Percentiles rank a stretch among this genome's conserved stretches.
Conservation (phyloP, 2,888 invertebrate genomes). For the Resseliella maxima region DNA sequence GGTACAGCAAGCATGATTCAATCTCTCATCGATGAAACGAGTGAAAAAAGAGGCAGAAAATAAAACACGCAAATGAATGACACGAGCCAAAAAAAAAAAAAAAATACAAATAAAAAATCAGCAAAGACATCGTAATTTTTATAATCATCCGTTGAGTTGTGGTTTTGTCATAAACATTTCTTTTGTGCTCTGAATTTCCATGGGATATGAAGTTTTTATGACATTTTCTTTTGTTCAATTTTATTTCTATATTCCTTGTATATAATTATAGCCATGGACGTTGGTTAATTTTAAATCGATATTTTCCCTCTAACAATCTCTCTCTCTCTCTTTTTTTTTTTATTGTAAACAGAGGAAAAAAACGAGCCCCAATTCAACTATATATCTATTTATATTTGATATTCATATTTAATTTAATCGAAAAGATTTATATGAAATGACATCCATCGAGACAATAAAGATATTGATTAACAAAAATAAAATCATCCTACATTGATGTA, state of each 20-base stretch:
- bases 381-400: too few species aligned
- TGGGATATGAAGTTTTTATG: too few species aligned
- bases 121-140: neutral
- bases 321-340: too few species aligned
- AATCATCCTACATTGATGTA: neutral
- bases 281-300: too few species aligned
- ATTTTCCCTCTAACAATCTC: too few species aligned
- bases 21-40: neutral
- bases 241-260: too few species aligned
- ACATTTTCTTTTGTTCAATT: too few species aligned
- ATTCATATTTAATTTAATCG: too few species aligned
- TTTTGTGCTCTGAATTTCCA: neutral
- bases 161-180: neutral
- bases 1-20: neutral
- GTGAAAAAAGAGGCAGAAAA: neutral
- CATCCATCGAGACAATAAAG: neutral
- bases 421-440: neutral
- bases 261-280: too few species aligned
- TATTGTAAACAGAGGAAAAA: too few species aligned
- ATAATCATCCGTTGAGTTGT: neutral
- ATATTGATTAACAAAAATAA: neutral
- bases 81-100: conserved; percentile 29
- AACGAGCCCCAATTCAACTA: too few species aligned
- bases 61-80: neutral
- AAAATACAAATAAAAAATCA: too few species aligned